These are phyloP conservation scores for Enhydra lutris DNA, from an alignment of 2,113 vertebrate genomes.

Conservation along the genomic window DNA sequence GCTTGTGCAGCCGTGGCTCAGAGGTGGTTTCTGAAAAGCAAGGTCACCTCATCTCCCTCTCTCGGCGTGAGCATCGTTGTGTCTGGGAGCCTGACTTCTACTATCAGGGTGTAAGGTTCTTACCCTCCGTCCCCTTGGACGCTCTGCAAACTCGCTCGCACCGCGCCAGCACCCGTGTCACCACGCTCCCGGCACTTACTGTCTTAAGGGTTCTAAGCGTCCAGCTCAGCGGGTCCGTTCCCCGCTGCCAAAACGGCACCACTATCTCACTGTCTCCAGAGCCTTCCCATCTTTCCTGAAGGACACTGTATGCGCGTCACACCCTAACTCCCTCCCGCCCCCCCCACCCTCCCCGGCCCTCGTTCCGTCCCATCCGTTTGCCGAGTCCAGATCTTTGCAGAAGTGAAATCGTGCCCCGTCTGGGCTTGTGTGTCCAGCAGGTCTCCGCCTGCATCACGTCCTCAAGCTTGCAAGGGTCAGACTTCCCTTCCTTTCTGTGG, in stretches of 20 bases:
- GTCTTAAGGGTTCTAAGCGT: rapidly evolving
- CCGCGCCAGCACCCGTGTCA: too few relatives aligned
- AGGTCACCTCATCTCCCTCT: too few relatives aligned
- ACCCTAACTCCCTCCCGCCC: too few relatives aligned
- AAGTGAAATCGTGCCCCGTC: too few relatives aligned
- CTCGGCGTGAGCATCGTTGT: rapidly evolving
- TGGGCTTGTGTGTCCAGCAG: background rate
- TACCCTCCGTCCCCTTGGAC: background rate
- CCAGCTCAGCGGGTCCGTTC: background rate
- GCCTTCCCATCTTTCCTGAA: background rate
- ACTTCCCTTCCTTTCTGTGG: too few relatives aligned
- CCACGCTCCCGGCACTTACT: too few relatives aligned
- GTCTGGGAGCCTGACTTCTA: background rate
- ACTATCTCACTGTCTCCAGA: background rate
- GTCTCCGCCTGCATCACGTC: background rate
- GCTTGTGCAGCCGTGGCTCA: background rate
- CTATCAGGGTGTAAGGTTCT: background rate
- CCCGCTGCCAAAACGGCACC: rapidly evolving
- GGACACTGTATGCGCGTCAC: too few relatives aligned
- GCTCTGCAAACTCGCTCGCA: background rate
- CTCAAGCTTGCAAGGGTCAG: background rate
- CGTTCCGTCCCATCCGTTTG: background rate
- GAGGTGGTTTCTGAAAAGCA: background rate
- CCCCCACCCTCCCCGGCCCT: too few relatives aligned
- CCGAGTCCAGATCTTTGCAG: background rate